Percentiles rank a stretch among this genome's conserved stretches.
phyloP scores from a whole-genome alignment of 2,797 vertebrate genomes.

The Clamator glandarius region DNA sequence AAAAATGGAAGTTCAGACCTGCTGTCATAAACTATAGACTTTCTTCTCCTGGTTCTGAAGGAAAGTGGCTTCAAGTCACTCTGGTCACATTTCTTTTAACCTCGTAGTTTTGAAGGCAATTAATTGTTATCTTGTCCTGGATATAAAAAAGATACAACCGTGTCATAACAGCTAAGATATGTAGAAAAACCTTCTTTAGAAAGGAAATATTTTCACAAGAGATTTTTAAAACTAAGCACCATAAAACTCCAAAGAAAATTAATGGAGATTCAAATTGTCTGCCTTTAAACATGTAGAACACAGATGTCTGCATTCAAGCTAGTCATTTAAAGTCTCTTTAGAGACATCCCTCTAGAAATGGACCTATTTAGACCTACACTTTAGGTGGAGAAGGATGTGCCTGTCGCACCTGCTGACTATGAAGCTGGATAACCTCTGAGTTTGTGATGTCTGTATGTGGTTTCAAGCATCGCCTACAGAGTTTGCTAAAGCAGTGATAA shows the following conservation, averaged over 20 bases:
- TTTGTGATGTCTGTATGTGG: not conserved
- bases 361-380: not conserved
- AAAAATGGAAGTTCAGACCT: not conserved
- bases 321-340: not conserved
- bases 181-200: not conserved
- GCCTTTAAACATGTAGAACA: not conserved
- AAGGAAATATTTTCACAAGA: not conserved
- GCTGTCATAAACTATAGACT: not conserved
- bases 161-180: not conserved
- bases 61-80: not conserved
- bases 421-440: not conserved
- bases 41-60: not conserved
- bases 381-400: not conserved
- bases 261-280: not conserved
- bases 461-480: not conserved
- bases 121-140: not conserved
- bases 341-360: not conserved
- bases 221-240: not conserved
- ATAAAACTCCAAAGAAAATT: not conserved
- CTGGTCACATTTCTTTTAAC: not conserved
- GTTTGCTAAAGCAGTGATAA: not conserved
- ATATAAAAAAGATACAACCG: not conserved
- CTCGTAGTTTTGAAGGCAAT: not conserved
- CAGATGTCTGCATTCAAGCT: not conserved
- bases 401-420: not conserved